Percentiles rank a stretch among this genome's conserved stretches.
These are phyloP conservation scores for Polyommatus icarus DNA, from an alignment of 2,888 invertebrate genomes.

Conservation along the genomic window DNA sequence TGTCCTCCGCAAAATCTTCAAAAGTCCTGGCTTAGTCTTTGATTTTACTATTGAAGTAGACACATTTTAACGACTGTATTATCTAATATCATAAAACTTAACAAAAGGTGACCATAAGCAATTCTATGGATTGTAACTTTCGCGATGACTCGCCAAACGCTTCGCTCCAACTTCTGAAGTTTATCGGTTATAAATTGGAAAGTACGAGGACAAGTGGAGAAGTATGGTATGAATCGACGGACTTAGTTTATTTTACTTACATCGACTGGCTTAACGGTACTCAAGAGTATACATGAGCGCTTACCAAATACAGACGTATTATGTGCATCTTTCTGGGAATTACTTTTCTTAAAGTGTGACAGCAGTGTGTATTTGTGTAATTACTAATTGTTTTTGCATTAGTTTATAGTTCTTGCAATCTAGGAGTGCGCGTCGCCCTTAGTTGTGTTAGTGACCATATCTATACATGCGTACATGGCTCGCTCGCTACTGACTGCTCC, in stretches of 20 bases:
- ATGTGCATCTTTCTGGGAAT: background rate
- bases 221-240: background rate
- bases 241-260: background rate
- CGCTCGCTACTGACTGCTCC: no score
- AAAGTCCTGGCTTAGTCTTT: background rate
- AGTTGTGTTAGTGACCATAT: no score
- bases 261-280: background rate
- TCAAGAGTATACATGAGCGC: background rate
- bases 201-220: conserved; percentile 6
- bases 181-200: conserved; percentile 14
- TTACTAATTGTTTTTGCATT: no score
- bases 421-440: no score
- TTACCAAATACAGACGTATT: background rate
- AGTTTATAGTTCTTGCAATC: no score
- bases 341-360: background rate
- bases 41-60: no score
- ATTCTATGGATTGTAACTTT: conserved; percentile 1
- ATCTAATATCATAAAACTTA: background rate
- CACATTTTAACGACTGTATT: background rate
- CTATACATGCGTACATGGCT: no score
- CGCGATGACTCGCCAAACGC: conserved; percentile 17
- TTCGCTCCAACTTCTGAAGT: background rate
- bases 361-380: background rate
- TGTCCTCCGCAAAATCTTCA: no score
- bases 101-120: background rate